Evolutionary conservation across 1,140 invertebrate species (phyloP), one percentile per base, ranked within the genome.

Genomic region (Bombus confusus): DNA sequence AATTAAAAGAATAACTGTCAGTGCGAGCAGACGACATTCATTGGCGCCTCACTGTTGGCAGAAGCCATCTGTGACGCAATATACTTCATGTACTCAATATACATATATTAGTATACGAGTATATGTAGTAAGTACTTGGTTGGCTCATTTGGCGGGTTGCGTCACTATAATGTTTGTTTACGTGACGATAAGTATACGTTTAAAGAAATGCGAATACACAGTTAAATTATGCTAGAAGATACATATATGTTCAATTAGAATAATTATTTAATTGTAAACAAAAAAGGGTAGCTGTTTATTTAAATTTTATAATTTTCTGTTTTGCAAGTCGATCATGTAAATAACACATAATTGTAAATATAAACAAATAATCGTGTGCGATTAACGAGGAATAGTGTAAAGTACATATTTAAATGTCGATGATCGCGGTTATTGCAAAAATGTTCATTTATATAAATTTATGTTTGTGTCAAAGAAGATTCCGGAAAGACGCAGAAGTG

Each of bases 101-200:
- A n/a, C 15, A 9, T 31, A 37, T 6, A 25, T 72, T 59, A 47
- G 39, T 62, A 78, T 43, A 43, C 31, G 69, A 10, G 28, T 71
- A 71, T 28, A 66, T 34, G 15, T 34, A 66, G 31, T 34, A 66
- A 18, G 57, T 22, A 79, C 47, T 41, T 73, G 22, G 57, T 66
- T 74, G 52, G 59, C 9, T 64, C 74, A 69, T 76, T 84, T 79
- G 57, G 74, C 52, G 64, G 76, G 75, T 89, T 88, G 80, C 85
- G 81, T 88, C 80, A 90, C 81, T 74, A 89, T 74, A 47, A 86
- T 87, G 83, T 90, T 90, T 91, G 86, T 91, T 91, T 91, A 91
- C 85, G 72, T 62, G 34, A 86, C 59, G 43, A 83, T 68, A 47
- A 73, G 43, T 80, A 28, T 66, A 74, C 28, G 18, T 37, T 66